phyloP scores from a whole-genome alignment of 1,140 invertebrate genomes.

The Lordiphosa mommai region DNA sequence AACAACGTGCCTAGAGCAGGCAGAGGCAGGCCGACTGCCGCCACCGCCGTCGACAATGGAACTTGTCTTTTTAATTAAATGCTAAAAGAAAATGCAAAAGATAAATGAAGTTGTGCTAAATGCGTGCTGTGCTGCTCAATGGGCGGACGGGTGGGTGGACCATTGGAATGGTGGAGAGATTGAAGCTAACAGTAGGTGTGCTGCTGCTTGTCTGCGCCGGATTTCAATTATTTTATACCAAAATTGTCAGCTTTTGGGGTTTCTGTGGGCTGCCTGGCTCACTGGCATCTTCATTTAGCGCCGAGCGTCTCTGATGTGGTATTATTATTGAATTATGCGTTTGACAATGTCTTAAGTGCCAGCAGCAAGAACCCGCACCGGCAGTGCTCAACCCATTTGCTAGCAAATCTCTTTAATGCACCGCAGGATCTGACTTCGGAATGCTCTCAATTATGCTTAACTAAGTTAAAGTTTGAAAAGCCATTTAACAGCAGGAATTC shows the following conservation, averaged over 20 bases:
- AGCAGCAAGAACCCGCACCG: conserved; percentile 1
- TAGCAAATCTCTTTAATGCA: conserved; percentile 23
- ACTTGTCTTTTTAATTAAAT: conserved; percentile 78
- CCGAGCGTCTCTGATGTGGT: conserved; percentile 43
- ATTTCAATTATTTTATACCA: conserved; percentile 61
- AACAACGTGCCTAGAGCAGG: conserved; percentile 57
- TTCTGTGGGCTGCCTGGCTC: conserved; percentile 27
- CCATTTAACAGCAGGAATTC: too few species aligned
- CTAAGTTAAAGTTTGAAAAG: too few species aligned
- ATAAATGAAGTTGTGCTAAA: conserved; percentile 78
- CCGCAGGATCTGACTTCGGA: conserved; percentile 28
- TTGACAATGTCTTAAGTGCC: conserved; percentile 4
- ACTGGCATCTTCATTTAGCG: conserved; percentile 45
- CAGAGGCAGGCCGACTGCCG: conserved; percentile 30
- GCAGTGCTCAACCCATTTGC: conserved; percentile 5
- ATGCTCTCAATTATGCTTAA: conserved; percentile 19
- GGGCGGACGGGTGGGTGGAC: neutral
- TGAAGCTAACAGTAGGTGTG: conserved; percentile 22
- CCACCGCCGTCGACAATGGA: conserved; percentile 59
- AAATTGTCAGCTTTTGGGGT: conserved; percentile 45
- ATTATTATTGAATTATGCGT: conserved; percentile 69
- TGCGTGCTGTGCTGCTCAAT: conserved; percentile 56
- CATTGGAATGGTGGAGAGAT: conserved; percentile 10
- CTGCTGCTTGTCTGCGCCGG: conserved; percentile 19
- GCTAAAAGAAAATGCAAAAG: conserved; percentile 75